Conservation (phyloP, 2,888 invertebrate species). For the Augochlorella aurata region DNA sequence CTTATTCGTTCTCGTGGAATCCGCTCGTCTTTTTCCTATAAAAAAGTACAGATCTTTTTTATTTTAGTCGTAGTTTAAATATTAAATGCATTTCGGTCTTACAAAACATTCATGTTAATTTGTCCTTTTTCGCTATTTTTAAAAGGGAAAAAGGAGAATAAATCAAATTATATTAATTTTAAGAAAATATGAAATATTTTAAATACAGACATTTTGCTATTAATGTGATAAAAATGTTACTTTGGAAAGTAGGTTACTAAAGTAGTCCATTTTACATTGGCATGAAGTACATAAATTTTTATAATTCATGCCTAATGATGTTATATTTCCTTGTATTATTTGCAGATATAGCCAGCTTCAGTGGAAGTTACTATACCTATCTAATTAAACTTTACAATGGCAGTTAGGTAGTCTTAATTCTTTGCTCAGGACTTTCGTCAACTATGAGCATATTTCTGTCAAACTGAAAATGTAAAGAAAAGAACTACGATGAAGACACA, state of each 20-base stretch:
- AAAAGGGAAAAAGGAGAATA: background rate
- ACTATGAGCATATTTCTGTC: conserved; percentile 55
- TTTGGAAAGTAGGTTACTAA: background rate
- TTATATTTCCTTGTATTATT: conserved; percentile 25
- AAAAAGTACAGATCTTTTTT: background rate
- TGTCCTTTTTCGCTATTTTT: conserved; percentile 1
- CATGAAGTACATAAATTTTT: background rate
- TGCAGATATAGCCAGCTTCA: conserved; percentile 57
- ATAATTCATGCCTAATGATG: background rate
- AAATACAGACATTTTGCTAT: background rate
- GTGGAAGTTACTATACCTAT: conserved; percentile 44
- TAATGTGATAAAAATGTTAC: background rate
- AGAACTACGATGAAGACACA: conserved; percentile 80
- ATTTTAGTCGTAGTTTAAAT: background rate
- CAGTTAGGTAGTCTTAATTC: conserved; percentile 72
- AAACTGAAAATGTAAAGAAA: conserved; percentile 76
- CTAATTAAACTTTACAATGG: conserved; percentile 70
- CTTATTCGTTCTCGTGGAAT: conserved; percentile 1
- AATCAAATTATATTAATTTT: conserved; percentile 8
- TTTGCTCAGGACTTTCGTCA: conserved; percentile 42
- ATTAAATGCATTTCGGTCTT: conserved; percentile 11
- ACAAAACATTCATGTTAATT: conserved; percentile 1
- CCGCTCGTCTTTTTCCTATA: background rate
- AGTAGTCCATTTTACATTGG: conserved; percentile 9
- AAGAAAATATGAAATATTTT: background rate